These are phyloP conservation scores for Collichthys lucidus DNA, from an alignment of 2,113 vertebrate species.

Conservation along the genomic window DNA sequence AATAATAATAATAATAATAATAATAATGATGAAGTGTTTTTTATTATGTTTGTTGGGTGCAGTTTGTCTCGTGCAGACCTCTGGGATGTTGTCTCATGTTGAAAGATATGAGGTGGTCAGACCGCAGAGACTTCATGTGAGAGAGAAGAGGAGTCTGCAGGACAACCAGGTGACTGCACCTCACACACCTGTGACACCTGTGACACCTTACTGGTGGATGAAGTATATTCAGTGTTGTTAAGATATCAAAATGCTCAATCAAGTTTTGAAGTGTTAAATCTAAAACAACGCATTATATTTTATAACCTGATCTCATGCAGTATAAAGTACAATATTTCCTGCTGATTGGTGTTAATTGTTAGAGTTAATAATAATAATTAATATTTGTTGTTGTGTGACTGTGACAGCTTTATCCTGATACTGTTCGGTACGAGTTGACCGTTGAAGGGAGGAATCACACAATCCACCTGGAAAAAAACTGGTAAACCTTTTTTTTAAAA, in stretches of 20 bases:
- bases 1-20: not conserved
- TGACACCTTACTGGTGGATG: not conserved
- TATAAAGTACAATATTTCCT: not conserved
- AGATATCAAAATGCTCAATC: no score
- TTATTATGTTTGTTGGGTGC: slow-evolving; percentile 1
- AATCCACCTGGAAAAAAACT: slow-evolving; percentile 83
- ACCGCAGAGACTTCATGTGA: slow-evolving; percentile 74
- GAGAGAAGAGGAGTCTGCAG: slow-evolving; percentile 74
- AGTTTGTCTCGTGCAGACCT: slow-evolving; percentile 55
- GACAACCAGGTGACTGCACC: slow-evolving; percentile 63
- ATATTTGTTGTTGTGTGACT: not conserved
- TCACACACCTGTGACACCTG: not conserved
- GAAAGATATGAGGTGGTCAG: slow-evolving; percentile 81
- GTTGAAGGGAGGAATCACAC: slow-evolving; percentile 81
- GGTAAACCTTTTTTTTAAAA: slow-evolving; percentile 48
- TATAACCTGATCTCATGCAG: not conserved
- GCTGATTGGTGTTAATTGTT: not conserved
- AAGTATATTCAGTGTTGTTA: not conserved
- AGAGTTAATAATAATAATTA: not conserved
- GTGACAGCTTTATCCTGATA: slow-evolving; percentile 77
- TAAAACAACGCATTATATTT: no score
- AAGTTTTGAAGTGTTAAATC: no score
- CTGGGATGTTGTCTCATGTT: slow-evolving; percentile 68
- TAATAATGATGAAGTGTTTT: not conserved
- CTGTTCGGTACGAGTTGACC: slow-evolving; percentile 73